phyloP scores from a whole-genome alignment of 2,888 invertebrate species.

The Meteorus cinctellus region DNA sequence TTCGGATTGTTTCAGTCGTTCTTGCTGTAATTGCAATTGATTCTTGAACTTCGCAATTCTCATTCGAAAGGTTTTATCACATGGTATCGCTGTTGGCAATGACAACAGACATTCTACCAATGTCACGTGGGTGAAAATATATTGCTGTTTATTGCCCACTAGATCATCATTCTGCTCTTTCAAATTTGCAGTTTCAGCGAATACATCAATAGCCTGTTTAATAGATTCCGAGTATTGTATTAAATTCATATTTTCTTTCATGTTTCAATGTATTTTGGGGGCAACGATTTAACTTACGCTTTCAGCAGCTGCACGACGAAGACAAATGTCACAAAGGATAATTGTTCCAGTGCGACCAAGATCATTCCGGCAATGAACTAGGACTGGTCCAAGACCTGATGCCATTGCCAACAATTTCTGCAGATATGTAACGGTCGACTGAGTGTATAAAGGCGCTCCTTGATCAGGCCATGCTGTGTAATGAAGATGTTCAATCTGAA shows the following conservation, averaged over 20 bases:
- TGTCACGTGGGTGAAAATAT: constrained; percentile 73
- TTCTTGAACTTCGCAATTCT: constrained; percentile 60
- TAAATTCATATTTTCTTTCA: background rate
- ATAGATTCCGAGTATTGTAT: background rate
- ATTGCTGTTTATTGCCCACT: constrained; percentile 71
- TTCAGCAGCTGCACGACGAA: constrained; percentile 74
- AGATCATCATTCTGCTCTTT: constrained; percentile 62
- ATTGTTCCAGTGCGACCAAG: constrained; percentile 79
- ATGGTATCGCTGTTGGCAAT: constrained; percentile 67
- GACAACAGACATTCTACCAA: constrained; percentile 72
- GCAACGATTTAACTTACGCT: constrained; percentile 52
- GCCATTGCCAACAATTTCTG: constrained; percentile 69
- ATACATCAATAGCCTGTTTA: constrained; percentile 59
- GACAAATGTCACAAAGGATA: constrained; percentile 76
- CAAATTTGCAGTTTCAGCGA: constrained; percentile 53
- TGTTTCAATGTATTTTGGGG: background rate
- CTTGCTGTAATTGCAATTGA: constrained; percentile 59
- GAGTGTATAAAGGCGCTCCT: constrained; percentile 72
- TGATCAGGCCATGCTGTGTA: constrained; percentile 76
- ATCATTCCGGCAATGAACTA: constrained; percentile 79
- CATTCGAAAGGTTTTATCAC: constrained; percentile 63
- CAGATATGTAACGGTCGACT: constrained; percentile 69
- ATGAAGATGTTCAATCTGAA: constrained; percentile 74
- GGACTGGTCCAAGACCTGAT: constrained; percentile 71
- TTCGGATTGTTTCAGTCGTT: constrained; percentile 65